Percentiles rank a stretch among this genome's conserved stretches.
Conservation (phyloP, 2,113 vertebrate species). For the Cettia cetti region DNA sequence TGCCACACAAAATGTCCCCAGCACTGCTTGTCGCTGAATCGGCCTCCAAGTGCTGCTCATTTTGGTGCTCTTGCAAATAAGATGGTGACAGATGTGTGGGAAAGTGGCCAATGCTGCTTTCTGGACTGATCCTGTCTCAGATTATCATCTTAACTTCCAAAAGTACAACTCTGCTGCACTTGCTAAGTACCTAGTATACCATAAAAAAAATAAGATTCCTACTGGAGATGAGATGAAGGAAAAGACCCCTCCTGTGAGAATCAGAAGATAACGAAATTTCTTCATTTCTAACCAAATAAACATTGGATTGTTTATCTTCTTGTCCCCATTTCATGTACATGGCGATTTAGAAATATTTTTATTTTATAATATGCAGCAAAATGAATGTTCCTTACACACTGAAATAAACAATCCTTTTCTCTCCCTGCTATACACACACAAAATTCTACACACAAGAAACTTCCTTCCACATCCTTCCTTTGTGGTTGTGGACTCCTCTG, state of each 20-base stretch:
- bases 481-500: not conserved
- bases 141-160: not conserved
- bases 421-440: not conserved
- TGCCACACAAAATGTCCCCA: not conserved
- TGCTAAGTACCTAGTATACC: not conserved
- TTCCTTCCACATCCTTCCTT: constrained; percentile 40
- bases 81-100: not conserved
- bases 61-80: not conserved
- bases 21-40: not conserved
- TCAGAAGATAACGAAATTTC: not conserved
- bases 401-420: not conserved
- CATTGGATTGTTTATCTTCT: not conserved
- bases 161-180: not conserved
- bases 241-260: not conserved
- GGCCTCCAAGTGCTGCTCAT: not conserved
- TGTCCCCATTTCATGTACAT: not conserved
- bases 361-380: not conserved
- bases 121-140: not conserved
- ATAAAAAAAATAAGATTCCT: not conserved
- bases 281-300: constrained; percentile 32
- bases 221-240: not conserved
- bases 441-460: not conserved
- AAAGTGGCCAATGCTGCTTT: not conserved
- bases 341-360: not conserved
- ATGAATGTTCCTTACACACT: not conserved